Evolutionary conservation across 2,888 invertebrate genomes (phyloP), one percentile per base, ranked within the genome.

Genomic region (Vannuccia rotundouncinata): DNA sequence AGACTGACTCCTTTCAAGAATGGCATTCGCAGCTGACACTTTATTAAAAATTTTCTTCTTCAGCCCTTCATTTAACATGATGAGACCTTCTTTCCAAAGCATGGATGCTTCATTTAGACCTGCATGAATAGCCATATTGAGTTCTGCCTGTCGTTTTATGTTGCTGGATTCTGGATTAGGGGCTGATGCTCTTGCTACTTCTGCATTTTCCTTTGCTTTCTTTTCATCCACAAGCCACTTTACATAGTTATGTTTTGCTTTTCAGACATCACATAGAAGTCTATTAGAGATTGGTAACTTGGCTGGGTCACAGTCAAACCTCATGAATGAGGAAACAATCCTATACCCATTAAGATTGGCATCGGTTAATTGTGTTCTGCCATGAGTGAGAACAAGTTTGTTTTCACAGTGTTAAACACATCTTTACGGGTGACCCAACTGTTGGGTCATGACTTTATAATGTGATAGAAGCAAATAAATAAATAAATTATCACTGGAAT

Each of bases 71-170:
- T 66, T 66, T 22, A 66, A 66, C 66, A 66, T 66, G 66, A 13
- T 27, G 22, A 66, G 66, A 66, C 66, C 66, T 66, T 45, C 45
- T 17, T 66, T 5, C 66, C 66, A 27, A 22, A 66, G 66, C 66
- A 66, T 66, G 66, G 66, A 66, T 66, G 66, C 66, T 66, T 66
- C 66, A 66, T 66, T 66, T 22, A 66, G 66, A 66, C 66, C 66
- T 66, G 66, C 66, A 66, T 27, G 66, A 22, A 66, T 66, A 66
- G 66, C 66, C 22, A 22, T 66, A 66, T 66, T 22, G 22, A 66
- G 66, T 66, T 66, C 66, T 66, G 22, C 22, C 66, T 66, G 66
- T 66, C 66, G 66, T 66, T 66, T 66, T 27, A 66, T 66, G 66
- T 66, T 66, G 66, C 66, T 66, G 66, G 66, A 66, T 66, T 22